Evolutionary conservation across 35 echinoderm and acorn worm species (phyloP), one percentile per base, ranked within the genome.

Genomic region (Diadema setosum): DNA sequence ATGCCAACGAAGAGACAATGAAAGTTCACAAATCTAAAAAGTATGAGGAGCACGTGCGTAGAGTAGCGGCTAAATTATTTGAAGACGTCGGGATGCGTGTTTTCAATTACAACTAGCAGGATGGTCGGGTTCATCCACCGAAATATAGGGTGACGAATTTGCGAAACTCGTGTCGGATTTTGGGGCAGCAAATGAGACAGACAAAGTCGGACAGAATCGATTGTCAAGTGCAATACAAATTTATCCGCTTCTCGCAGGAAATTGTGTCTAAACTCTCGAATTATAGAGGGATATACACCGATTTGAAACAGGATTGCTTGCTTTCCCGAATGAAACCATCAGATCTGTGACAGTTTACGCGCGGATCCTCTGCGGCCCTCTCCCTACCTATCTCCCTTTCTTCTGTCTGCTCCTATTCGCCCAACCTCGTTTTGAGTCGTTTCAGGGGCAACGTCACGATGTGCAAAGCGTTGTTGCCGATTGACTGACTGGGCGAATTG

Each of bases 181-280:
- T 67, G 30, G 21, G 63, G 63, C 27, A 67, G 37, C 63, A 67
- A 34, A 67, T 33, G 30, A 18, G 26, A 14, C 63, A 67, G 63
- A 67, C 63, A 67, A 67, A 33, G 27, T 26, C 3, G 63, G 30
- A 67, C 30, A 67, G 30, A 67, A 67, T 33, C 37, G 37, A 67
- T 67, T 67, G 63, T 67, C 63, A 67, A 67, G 63, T 67, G 63
- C 63, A 67, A 67, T 67, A 67, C 30, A 67, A 67, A 67, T 67
- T 67, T 26, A 67, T 67, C 63, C 30, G 37, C 30, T 67, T 34
- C 63, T 33, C 16, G 24, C 7, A 67, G 63, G 63, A 67, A 67
- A 67, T 67, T 67, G 63, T 67, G 63, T 67, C 63, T 67, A 67
- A 67, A 67, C 63, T 67, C 63, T 67, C 23, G 27, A 67, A 11